Evolutionary conservation across 2,888 invertebrate genomes (phyloP), one percentile per base, ranked within the genome.

Genomic region (Athalia rosae): DNA sequence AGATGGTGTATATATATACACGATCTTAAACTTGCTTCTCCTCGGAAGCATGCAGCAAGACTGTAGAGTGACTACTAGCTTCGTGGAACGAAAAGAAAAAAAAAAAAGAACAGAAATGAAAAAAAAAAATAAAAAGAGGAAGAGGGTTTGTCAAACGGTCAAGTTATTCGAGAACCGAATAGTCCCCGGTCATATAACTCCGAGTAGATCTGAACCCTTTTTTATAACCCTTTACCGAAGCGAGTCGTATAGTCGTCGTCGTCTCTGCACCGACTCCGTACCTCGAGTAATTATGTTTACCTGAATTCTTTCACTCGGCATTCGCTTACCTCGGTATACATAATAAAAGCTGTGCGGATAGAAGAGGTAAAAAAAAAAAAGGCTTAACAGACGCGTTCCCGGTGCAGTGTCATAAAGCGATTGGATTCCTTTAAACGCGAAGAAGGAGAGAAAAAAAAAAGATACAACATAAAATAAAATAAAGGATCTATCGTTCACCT

Each of bases 331-430:
- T 74, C 43, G 61, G 74, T 62, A 58, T n/a, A n/a, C n/a, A n/a
- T 58, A 74, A 74, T 74, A 74, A 74, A 74, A 59, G 15, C 74
- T 59, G 74, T 61, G 74, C 28, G 28, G 28, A 28, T 28, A 28
- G 28, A 28, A 28, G 28, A 28, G 28, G 28, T 28, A 28, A 28
- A 28, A 28, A 28, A 74, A 64, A 15, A 53, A 71, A 71, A 67
- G 74, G 74, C 59, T 74, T 74, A 58, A 63, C 53, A 11, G 53
- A 9, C 50, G 56, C 41, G 74, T 74, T 28, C 61, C 73, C 48
- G 64, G 15, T 13, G 43, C 77, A 79, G 80, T 77, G 83, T 77
- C 85, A 85, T 86, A 86, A 86, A 86, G 79, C 80, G 73, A 84
- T 85, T 82, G 64, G 79, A 79, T 69, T 77, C 73, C 53, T 63